Evolutionary conservation across 2,113 vertebrate genomes (phyloP), one percentile per base, ranked within the genome.

Genomic region (Oreochromis aureus): DNA sequence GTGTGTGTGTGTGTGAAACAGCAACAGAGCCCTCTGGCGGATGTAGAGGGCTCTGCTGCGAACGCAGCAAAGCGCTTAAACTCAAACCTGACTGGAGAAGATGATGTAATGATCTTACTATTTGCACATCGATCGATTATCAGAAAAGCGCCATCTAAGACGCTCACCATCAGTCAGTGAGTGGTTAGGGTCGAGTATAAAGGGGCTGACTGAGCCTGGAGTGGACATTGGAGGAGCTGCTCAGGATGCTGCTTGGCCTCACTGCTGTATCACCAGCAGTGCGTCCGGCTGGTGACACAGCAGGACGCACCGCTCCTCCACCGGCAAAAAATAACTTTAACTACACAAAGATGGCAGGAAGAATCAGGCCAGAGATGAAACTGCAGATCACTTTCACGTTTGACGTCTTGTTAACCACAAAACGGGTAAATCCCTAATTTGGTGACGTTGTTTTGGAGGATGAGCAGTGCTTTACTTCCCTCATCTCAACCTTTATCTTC

Each of bases 191-290:
- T 58, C 1, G 27, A 16, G 13, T 2, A 59, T 2, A 3, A 16
- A 30, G 15, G 0, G 56, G 27, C 58, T 61, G 56, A 59, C 56
- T 18, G 58, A 18, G 0, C n/a, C 66, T 71, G n/a, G 8, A 2
- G 66, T 10, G 39, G 66, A 10, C 12, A 11, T 0, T 71, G 39
- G 34, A 71, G 34, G 36, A 32, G 58, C 58, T 32, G 58, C 58
- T 61, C 58, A 18, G 27, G 15, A 61, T 61, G 58, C 58, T 32
- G 58, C 58, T 61, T 32, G 32, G 15, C 27, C 58, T 61, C 58
- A 61, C 27, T 24, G 24, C 24, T 24, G 24, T 24, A 3, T 24
- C 24, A 24, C 24, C 24, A 24, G 24, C 24, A 24, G 66, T 71
- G 39, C 8, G 27, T 61, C 58, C 15, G 1, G 1, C 51, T 53